phyloP scores from a whole-genome alignment of 2,797 vertebrate genomes.

The Forpus xanthops region DNA sequence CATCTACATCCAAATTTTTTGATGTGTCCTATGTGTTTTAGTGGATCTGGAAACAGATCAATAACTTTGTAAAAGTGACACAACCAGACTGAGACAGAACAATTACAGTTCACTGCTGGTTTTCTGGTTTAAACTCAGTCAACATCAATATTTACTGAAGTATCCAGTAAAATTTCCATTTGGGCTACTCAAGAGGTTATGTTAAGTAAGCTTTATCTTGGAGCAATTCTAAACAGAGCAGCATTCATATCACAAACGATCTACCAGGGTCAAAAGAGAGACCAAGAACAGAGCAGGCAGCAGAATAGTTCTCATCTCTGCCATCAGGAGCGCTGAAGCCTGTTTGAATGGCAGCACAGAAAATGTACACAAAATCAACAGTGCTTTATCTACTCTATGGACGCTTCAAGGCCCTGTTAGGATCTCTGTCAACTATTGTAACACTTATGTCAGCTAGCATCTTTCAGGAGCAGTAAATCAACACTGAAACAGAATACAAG shows the following conservation, averaged over 20 bases:
- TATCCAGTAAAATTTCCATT: neutral
- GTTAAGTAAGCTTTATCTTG: neutral
- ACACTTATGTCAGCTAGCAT: neutral
- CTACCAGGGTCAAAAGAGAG: neutral
- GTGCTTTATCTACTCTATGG: neutral
- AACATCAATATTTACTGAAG: neutral
- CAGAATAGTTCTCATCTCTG: neutral
- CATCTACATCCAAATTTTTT: neutral
- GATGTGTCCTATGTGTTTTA: neutral
- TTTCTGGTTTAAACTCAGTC: neutral
- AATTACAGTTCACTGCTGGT: neutral
- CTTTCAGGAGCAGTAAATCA: neutral
- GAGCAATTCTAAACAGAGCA: neutral
- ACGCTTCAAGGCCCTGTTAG: neutral
- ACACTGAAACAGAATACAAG: neutral
- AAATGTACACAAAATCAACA: fast-evolving
- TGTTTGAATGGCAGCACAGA: neutral
- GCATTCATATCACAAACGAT: neutral
- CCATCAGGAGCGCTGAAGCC: neutral
- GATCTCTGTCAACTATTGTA: neutral
- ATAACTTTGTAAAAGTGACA: neutral
- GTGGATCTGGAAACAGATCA: neutral
- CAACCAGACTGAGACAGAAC: neutral
- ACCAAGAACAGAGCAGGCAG: neutral
- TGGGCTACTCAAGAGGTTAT: neutral